Evolutionary conservation across 2,113 vertebrate species (phyloP).

Genomic region (Pseudorectes ferrugineus): DNA sequence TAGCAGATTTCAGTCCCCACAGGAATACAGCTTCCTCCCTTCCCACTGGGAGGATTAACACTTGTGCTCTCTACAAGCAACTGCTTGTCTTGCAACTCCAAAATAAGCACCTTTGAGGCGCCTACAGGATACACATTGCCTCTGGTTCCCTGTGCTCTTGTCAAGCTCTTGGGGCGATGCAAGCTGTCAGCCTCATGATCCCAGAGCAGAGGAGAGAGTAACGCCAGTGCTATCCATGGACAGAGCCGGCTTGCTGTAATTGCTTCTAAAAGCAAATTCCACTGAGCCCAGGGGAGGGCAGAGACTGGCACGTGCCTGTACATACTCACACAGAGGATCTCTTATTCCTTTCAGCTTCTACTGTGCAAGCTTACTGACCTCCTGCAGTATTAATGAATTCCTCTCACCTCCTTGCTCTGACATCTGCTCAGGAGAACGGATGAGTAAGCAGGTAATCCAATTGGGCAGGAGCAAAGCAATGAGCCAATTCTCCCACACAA

Average conservation of each 20-base stretch:
- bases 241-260: neutral
- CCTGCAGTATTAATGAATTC: conserved; percentile 64
- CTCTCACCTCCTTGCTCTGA: conserved; percentile 66
- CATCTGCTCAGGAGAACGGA: conserved; percentile 66
- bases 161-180: neutral
- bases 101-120: conserved; percentile 16
- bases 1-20: neutral
- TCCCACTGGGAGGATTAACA: conserved; percentile 31
- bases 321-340: neutral
- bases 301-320: neutral
- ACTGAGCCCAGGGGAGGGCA: neutral
- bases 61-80: conserved; percentile 50
- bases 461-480: conserved; percentile 52
- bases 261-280: conserved; percentile 12
- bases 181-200: conserved; percentile 19
- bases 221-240: neutral
- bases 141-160: neutral
- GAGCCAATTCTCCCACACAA: conserved; percentile 27
- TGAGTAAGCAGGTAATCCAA: conserved; percentile 72
- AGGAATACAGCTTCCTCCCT: conserved; percentile 10
- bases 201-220: neutral
- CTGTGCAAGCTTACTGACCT: conserved; percentile 19
- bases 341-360: conserved; percentile 3
- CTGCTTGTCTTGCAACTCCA: conserved; percentile 41
- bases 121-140: neutral